Base-by-base conservation (phyloP, 2,797 vertebrate species). In the Acanthurus leucopareius region DNA sequence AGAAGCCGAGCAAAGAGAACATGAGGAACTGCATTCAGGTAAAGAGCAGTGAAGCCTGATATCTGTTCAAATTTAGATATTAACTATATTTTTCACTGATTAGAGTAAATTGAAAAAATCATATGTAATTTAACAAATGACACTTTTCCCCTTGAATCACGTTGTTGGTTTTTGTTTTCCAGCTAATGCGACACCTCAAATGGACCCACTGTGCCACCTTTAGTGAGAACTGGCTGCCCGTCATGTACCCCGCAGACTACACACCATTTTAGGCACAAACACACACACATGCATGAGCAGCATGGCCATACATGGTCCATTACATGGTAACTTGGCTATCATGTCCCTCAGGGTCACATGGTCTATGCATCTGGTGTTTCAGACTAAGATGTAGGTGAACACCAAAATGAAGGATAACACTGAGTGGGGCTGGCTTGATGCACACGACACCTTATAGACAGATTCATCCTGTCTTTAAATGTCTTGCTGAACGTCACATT, bases 21-120 rank as follows among this genome's bases (percentile, higher is more conserved):
- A 96, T 97, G 94, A 99, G 95, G 93, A 99, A 99, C 87, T 99
- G 97, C 92, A 96, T 98, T 89, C 98, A 99, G 95, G 98, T 99
- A 89, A 0, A 77, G 9, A 22, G 7, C 15, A 22, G 15, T 1
- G 57, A 45, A 0, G 0, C 1, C 11, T 60, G 10, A 28, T 35
- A 7, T 51, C 53, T 52, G 2, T 28, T 25, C n/a, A 28, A 9
- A 3, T 16, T 49, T 10, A 19, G 2, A 44, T 22, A 15, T 22
- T 14, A 52, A 14, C 11, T 22, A 13, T 13, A 60, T 40, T n/a
- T 28, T 38, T 40, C 7, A 54, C 45, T 38, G 7, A 10, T 56
- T 14, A 10, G 32, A 7, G 32, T 35, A 35, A 35, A 35, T 7
- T 7, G 0, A 35, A 35, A 35, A 35, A 35, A 35, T 35, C 7